Base-by-base conservation (phyloP, 2,888 invertebrate species). In the Leptinotarsa tumamoca region DNA sequence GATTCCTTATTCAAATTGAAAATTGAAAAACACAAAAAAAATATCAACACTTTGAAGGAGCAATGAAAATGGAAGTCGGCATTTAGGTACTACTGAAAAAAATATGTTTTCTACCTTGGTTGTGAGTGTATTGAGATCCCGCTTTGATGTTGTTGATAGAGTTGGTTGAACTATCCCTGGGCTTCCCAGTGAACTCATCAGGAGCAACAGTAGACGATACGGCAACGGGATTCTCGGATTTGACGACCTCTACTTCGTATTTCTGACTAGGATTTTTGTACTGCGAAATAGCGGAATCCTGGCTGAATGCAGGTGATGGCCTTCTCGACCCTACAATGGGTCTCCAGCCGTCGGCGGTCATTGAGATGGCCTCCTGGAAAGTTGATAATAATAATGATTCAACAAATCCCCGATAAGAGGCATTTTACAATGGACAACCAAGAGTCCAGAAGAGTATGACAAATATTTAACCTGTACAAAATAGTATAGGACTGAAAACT, bases 301-400 rank as follows among this genome's bases (percentile, higher is more conserved):
- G 82, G 73, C 79, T 79, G 51, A 80, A 80, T 3, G 68, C 78
- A 7, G 73, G 67, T 14, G 76, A 79, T 69, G 80, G 81, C 67
- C 82, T 79, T 73, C 82, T 76, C 56, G 82, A 83, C 17, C 91
- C 90, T 15, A 92, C 84, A 27, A 92, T 92, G 56, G 92, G 92
- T 79, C 92, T 87, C 92, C 92, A 92, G 63, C 92, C 92, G 81
- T 92, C 90, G 83, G 91, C 90, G 67, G 91, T 90, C 82, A 90
- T 86, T 79, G 90, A 89, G 80, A 90, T 82, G 3, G 85, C 79
- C 67, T 87, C 85, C 87, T 88, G 68, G 14, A 73, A 75, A 52
- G 10, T 43, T 43, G 10, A 43, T 43, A 43, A 43, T 43, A 10
- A 10, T 10, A 13, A 43, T 43, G 3, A 43, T 43, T 33, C 33